Conservation (phyloP, 2,888 invertebrate species). For the Lasioglossum malachurum region DNA sequence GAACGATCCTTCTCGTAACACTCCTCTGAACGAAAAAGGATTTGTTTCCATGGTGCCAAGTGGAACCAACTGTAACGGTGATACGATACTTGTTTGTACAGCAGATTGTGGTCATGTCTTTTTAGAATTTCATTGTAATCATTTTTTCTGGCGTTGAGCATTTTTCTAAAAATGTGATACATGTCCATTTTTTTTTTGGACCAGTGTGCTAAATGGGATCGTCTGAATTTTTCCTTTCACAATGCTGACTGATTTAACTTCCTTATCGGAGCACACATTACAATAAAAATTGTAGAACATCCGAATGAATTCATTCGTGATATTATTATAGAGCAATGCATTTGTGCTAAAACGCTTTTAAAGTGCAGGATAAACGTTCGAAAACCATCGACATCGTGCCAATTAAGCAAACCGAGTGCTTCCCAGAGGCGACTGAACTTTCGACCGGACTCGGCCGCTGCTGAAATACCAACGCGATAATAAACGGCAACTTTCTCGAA, state of each 20-base stretch:
- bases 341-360: no score
- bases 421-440: constrained; percentile 14
- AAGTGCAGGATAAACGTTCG: background rate
- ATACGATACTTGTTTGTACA: background rate
- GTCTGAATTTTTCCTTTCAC: no score
- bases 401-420: background rate
- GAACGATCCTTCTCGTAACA: background rate
- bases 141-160: background rate
- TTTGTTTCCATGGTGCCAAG: background rate
- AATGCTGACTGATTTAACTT: no score
- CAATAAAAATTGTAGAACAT: no score
- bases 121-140: background rate
- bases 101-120: no score
- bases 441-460: constrained; percentile 23
- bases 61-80: background rate
- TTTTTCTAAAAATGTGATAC: background rate
- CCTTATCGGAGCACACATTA: no score
- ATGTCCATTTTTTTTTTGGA: background rate
- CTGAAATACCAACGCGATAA: constrained; percentile 54
- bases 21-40: background rate
- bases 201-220: background rate
- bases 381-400: background rate
- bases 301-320: no score
- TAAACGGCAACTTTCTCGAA: constrained; percentile 61
- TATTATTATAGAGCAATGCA: no score